A percentile compares a stretch with the other conserved stretches of the same genome.
Evolutionary conservation across 2,888 invertebrate genomes (phyloP).

Genomic region (Xanthostigma xanthostigma): DNA sequence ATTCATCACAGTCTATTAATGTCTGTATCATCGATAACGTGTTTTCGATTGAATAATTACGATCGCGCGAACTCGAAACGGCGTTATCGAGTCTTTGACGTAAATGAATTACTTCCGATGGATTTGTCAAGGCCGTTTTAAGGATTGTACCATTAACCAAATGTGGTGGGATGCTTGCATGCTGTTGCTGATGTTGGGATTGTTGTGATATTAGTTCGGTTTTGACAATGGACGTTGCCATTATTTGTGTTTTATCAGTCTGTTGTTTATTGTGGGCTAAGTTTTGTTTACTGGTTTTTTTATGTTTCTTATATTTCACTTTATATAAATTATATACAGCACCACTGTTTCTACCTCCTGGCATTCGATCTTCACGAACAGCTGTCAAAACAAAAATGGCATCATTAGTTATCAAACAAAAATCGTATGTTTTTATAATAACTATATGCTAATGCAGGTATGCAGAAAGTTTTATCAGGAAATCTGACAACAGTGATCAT

Average conservation of each 20-base stretch:
- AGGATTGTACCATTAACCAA: constrained; percentile 84
- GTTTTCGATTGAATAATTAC: constrained; percentile 64
- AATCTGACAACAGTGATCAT: too few relatives aligned
- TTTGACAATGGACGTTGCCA: constrained; percentile 22
- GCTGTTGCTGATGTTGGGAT: constrained; percentile 30
- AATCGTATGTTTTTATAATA: not conserved
- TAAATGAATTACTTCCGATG: constrained; percentile 81
- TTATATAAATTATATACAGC: constrained; percentile 98
- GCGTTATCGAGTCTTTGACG: constrained; percentile 77
- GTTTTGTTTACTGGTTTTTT: constrained; percentile 52
- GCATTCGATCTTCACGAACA: constrained; percentile 97
- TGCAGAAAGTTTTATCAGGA: too few relatives aligned
- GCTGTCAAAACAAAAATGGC: constrained; percentile 40
- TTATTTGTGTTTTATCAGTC: constrained; percentile 30
- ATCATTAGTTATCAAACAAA: not conserved
- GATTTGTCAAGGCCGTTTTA: constrained; percentile 88
- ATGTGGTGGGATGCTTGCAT: constrained; percentile 45
- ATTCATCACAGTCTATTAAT: constrained; percentile 90
- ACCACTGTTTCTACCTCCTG: constrained; percentile 97
- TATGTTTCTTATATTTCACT: constrained; percentile 97
- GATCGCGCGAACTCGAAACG: constrained; percentile 74
- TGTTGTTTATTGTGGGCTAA: constrained; percentile 27
- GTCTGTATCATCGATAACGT: constrained; percentile 81
- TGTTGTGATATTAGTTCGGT: constrained; percentile 17
- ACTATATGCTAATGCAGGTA: not conserved